Evolutionary conservation across 2,888 invertebrate genomes (phyloP).

Genomic region (Steinernema hermaphroditum): DNA sequence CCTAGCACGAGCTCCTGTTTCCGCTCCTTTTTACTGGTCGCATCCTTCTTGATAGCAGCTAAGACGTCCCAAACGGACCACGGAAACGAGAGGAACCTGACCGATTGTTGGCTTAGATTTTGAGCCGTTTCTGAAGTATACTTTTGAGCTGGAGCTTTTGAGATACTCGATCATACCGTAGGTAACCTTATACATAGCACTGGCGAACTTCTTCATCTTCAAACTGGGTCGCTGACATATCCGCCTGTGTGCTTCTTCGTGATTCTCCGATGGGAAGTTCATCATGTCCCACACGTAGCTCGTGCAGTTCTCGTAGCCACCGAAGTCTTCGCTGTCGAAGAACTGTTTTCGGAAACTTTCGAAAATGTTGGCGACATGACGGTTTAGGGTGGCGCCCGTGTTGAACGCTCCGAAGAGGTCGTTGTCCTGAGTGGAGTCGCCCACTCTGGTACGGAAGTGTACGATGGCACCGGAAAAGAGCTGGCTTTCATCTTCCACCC

Average conservation of each 20-base stretch:
- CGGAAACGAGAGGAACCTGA: constrained; percentile 2
- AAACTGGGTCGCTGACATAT: constrained; percentile 33
- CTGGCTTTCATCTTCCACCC: constrained; percentile 58
- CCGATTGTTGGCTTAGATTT: not conserved
- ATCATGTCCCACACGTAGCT: constrained; percentile 14
- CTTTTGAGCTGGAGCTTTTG: not conserved
- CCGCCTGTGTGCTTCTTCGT: not conserved
- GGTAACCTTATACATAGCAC: constrained; percentile 51
- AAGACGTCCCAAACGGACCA: constrained; percentile 2
- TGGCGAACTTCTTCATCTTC: constrained; percentile 44
- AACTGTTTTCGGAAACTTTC: constrained; percentile 37
- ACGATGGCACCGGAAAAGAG: constrained; percentile 57
- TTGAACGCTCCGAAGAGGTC: constrained; percentile 45
- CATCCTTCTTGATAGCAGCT: constrained; percentile 17
- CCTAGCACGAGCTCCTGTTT: not conserved
- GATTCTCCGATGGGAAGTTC: not conserved
- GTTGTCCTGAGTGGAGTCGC: constrained; percentile 64
- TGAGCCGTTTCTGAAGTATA: not conserved
- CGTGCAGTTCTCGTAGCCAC: constrained; percentile 28
- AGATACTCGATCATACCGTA: constrained; percentile 41
- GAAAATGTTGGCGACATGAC: constrained; percentile 45
- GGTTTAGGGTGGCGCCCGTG: constrained; percentile 60
- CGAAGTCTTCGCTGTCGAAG: constrained; percentile 38
- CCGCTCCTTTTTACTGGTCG: not conserved
- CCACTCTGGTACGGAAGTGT: constrained; percentile 53